Evolutionary conservation across 1,140 invertebrate species (phyloP).

Genomic region (Pogonomyrmex barbatus): DNA sequence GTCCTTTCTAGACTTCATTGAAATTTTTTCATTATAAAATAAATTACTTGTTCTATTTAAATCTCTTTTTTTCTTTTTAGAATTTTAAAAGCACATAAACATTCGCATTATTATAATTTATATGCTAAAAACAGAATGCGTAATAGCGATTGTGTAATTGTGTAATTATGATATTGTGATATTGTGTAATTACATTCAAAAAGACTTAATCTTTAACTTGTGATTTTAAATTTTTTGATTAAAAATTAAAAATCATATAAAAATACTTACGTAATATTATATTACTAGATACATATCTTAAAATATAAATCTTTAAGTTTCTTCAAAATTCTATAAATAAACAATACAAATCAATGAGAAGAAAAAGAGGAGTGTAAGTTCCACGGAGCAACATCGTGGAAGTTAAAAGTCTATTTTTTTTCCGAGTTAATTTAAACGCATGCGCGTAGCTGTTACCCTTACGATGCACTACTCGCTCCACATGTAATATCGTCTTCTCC

Average conservation of each 20-base stretch:
- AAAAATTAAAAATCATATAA: no score
- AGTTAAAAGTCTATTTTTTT: background rate
- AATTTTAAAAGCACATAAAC: background rate
- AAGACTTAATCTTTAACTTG: background rate
- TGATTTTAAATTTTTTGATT: background rate
- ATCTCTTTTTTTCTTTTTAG: background rate
- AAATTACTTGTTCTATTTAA: background rate
- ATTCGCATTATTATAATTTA: background rate
- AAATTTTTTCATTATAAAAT: slow-evolving; percentile 5
- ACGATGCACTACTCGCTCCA: background rate
- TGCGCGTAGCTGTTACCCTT: background rate
- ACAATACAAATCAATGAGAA: background rate
- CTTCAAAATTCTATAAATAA: background rate
- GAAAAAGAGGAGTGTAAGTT: background rate
- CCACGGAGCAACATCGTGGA: background rate
- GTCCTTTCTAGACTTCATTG: background rate
- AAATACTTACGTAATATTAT: no score
- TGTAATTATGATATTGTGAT: no score
- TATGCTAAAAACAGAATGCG: background rate
- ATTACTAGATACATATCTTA: no score
- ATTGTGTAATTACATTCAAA: background rate
- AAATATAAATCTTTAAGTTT: background rate
- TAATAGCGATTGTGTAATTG: background rate
- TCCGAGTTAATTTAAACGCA: background rate
- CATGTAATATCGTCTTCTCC: background rate